Percentiles rank a stretch among this genome's conserved stretches.
Evolutionary conservation across 2,113 vertebrate genomes (phyloP).

Genomic region (Xyrauchen texanus): DNA sequence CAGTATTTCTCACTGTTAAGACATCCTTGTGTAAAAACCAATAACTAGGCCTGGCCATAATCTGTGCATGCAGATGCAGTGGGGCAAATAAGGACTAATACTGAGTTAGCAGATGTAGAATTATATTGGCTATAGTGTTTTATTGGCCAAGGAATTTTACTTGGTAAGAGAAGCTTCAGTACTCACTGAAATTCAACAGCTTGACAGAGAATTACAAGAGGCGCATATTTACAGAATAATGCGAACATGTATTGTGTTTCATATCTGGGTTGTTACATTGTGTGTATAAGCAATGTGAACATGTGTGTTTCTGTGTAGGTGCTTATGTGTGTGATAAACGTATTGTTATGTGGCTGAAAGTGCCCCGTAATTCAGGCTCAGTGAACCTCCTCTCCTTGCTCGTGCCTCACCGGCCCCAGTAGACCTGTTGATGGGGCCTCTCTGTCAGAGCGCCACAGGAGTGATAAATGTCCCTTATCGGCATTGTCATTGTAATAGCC

Average conservation of each 20-base stretch:
- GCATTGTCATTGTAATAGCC: constrained; percentile 83
- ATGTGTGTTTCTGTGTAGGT: constrained; percentile 33
- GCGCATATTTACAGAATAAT: too few relatives aligned
- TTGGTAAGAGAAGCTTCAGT: too few relatives aligned
- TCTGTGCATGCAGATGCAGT: too few relatives aligned
- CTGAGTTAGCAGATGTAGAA: too few relatives aligned
- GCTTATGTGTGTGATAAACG: constrained; percentile 36
- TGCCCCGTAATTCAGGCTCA: constrained; percentile 58
- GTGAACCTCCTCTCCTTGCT: constrained; percentile 51
- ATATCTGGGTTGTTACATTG: constrained; percentile 43
- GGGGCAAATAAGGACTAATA: too few relatives aligned
- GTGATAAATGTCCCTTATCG: constrained; percentile 82
- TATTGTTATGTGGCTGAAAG: constrained; percentile 56
- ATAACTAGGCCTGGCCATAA: too few relatives aligned
- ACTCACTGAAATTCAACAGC: too few relatives aligned
- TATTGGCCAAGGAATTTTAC: too few relatives aligned
- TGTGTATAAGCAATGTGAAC: neutral
- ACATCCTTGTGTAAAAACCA: neutral
- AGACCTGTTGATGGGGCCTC: constrained; percentile 78
- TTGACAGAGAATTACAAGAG: too few relatives aligned
- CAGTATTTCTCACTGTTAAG: neutral
- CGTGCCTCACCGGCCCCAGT: constrained; percentile 56
- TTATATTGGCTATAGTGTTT: too few relatives aligned
- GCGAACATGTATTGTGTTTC: neutral
- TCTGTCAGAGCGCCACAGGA: constrained; percentile 73